Percentiles rank a stretch among this genome's conserved stretches.
Conservation (phyloP, 2,888 invertebrate species). For the Pilophorus perplexus region DNA sequence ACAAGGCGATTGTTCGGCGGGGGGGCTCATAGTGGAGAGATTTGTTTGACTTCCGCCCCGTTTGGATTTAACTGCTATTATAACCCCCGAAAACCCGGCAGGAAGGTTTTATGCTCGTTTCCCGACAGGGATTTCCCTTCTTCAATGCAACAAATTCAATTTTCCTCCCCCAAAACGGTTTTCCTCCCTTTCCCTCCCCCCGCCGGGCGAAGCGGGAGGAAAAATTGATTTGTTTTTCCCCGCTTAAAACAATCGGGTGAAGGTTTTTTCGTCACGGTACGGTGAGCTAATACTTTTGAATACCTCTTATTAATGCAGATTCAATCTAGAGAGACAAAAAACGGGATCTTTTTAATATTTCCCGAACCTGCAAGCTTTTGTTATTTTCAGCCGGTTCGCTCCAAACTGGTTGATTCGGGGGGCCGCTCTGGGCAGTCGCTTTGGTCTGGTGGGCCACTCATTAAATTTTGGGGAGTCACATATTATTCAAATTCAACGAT, state of each 20-base stretch:
- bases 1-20: conserved; percentile 34
- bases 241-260: conserved; percentile 9
- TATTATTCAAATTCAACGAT: too few relatives aligned
- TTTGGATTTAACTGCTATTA: conserved; percentile 32
- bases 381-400: too few relatives aligned
- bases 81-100: too few relatives aligned
- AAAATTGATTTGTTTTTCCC: conserved; percentile 17
- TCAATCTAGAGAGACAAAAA: conserved; percentile 7
- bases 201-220: not conserved
- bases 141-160: conserved; percentile 26
- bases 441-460: too few relatives aligned
- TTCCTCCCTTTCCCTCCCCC: too few relatives aligned
- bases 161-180: too few relatives aligned
- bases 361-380: not conserved
- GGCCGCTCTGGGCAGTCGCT: too few relatives aligned
- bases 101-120: not conserved
- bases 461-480: too few relatives aligned
- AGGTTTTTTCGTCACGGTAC: not conserved
- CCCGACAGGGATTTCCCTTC: not conserved
- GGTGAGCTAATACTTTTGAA: conserved; percentile 1
- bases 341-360: conserved; percentile 2
- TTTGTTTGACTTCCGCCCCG: conserved; percentile 14
- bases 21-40: conserved; percentile 24
- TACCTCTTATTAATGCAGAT: conserved; percentile 17
- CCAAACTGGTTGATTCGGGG: too few relatives aligned